Conservation (phyloP, 2,113 vertebrate species). For the Hemiprocne comata region DNA sequence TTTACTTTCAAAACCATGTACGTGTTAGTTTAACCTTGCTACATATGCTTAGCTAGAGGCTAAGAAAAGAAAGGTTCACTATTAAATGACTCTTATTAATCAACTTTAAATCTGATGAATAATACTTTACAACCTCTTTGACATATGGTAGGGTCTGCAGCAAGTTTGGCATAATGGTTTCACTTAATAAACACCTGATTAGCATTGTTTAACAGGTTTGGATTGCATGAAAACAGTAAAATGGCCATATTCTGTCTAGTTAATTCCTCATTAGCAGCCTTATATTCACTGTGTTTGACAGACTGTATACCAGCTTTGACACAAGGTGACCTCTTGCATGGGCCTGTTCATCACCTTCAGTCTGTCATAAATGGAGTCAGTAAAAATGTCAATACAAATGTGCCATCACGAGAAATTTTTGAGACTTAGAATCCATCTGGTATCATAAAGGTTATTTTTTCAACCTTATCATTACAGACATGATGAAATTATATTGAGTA, state of each 20-base stretch:
- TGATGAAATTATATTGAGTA: conserved; percentile 53
- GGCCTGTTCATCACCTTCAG: conserved; percentile 78
- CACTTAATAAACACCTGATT: conserved; percentile 85
- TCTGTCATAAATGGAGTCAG: conserved; percentile 76
- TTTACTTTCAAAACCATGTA: conserved; percentile 41
- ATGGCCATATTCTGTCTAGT: conserved; percentile 75
- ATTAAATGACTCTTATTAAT: conserved; percentile 77
- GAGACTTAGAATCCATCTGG: conserved; percentile 62
- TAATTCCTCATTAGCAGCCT: conserved; percentile 83
- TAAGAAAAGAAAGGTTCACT: conserved; percentile 66
- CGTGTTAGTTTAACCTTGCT: conserved; percentile 74
- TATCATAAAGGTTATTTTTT: conserved; percentile 75
- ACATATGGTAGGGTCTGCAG: conserved; percentile 73
- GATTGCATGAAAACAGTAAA: conserved; percentile 77
- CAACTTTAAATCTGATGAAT: conserved; percentile 78
- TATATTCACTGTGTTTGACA: conserved; percentile 73
- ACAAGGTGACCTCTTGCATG: conserved; percentile 78
- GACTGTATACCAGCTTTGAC: conserved; percentile 76
- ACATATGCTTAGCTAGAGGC: conserved; percentile 60
- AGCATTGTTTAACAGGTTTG: conserved; percentile 81
- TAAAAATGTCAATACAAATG: conserved; percentile 78
- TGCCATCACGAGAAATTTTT: conserved; percentile 69
- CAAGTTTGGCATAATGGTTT: conserved; percentile 78
- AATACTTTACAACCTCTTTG: conserved; percentile 80
- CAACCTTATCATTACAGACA: conserved; percentile 58